Base-by-base conservation (phyloP, 2,797 vertebrate genomes). In the Naso thynnoides region DNA sequence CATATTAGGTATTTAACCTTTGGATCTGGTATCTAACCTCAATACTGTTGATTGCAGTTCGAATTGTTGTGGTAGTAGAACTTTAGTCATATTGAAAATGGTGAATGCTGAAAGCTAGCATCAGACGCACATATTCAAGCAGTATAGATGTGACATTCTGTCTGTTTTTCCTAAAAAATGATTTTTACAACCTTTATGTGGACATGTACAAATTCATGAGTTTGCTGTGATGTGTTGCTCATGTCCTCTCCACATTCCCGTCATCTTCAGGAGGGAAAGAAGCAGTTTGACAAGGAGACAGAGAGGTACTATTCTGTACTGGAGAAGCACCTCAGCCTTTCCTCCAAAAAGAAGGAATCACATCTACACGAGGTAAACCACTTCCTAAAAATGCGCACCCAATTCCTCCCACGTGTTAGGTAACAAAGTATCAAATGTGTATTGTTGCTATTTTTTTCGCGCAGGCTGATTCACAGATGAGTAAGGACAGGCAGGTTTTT, bases 271-370 rank as follows among this genome's bases (percentile, higher is more conserved):
- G 98, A 99, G 87, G 98, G 95, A 88, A 99, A 98, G 91, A 99
- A 99, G 93, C 98, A 99, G 88, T 99, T 99, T 95, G 97, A 99
- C 94, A 99, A 99, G 83, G 98, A 99, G 92, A 98, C 97, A 58
- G 98, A 99, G 86, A 96, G 97, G 88, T 99, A 99, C 82, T 98
- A 98, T 89, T 98, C 97, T 39, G 95, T 97, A 78, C 90, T 99
- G 87, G 98, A 99, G 81, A 99, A 99, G 89, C 97, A 99, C 90
- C 95, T 99, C 91, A 97, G 95, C 93, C 89, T 99, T 80, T 99
- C 98, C 45, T 97, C 98, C 55, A 98, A 96, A 92, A 99, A 99
- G 91, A 99, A 99, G 87, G 98, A 99, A 76, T 91, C 97, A 14
- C 96, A 97, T 87, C 94, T 99, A 60, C 96, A 96, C 73, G 98